Evolutionary conservation across 2,888 invertebrate genomes (phyloP).

Genomic region (Axea sp.): DNA sequence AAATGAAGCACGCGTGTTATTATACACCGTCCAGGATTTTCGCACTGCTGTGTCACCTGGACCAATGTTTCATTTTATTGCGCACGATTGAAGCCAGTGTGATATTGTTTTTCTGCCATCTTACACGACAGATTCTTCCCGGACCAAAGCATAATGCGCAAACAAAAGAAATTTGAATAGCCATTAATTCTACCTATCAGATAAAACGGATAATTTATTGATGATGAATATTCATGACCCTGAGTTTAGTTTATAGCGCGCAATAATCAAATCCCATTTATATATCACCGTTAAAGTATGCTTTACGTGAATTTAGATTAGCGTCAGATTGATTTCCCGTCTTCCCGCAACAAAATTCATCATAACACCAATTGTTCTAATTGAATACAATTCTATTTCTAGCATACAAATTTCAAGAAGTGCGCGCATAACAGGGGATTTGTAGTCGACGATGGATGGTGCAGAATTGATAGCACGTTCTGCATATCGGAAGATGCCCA

Average conservation of each 20-base stretch:
- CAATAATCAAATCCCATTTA: constrained; percentile 50
- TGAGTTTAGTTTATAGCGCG: constrained; percentile 33
- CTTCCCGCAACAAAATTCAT: constrained; percentile 35
- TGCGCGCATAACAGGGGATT: constrained; percentile 11
- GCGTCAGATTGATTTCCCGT: constrained; percentile 26
- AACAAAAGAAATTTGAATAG: constrained; percentile 54
- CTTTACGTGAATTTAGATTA: constrained; percentile 25
- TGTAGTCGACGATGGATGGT: constrained; percentile 17
- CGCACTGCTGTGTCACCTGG: too few species aligned
- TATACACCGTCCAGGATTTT: too few species aligned
- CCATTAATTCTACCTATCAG: constrained; percentile 37
- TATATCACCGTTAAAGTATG: constrained; percentile 40
- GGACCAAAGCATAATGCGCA: constrained; percentile 17
- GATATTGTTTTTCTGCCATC: constrained; percentile 2
- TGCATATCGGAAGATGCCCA: constrained; percentile 70
- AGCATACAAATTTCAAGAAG: constrained; percentile 27
- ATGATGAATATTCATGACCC: constrained; percentile 40
- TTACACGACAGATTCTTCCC: constrained; percentile 2
- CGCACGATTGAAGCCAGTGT: constrained; percentile 3
- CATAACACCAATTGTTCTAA: constrained; percentile 41
- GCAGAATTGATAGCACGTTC: constrained; percentile 70
- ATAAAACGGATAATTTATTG: constrained; percentile 55
- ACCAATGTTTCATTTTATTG: too few species aligned
- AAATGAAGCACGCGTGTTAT: too few species aligned
- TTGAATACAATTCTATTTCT: constrained; percentile 23